Percentiles rank a stretch among this genome's conserved stretches.
Evolutionary conservation across 2,888 invertebrate species (phyloP).

Genomic region (Bedellia somnulentella): DNA sequence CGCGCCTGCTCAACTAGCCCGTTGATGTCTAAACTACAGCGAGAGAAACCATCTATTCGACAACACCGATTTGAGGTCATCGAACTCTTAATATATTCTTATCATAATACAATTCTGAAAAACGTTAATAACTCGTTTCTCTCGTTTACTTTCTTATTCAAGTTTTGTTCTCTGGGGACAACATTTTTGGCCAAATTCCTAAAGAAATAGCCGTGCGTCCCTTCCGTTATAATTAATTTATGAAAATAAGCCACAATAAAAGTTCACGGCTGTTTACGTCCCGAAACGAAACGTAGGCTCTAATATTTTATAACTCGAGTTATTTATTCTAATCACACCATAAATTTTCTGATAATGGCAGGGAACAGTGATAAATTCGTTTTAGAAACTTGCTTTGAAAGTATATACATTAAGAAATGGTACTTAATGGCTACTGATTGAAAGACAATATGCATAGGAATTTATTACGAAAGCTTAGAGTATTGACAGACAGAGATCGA

Average conservation of each 20-base stretch:
- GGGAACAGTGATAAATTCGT: too few species aligned
- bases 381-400: too few species aligned
- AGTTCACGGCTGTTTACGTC: neutral
- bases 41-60: too few species aligned
- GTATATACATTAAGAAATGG: too few species aligned
- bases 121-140: too few species aligned
- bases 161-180: too few species aligned
- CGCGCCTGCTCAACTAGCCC: slow-evolving; percentile 9
- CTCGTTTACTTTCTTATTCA: too few species aligned
- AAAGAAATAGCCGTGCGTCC: too few species aligned
- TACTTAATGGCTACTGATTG: too few species aligned
- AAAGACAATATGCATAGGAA: too few species aligned
- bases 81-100: slow-evolving; percentile 2
- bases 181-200: too few species aligned
- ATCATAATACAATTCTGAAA: neutral
- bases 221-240: neutral
- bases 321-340: slow-evolving; percentile 1
- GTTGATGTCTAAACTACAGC: slow-evolving; percentile 34
- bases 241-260: neutral
- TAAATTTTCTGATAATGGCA: slow-evolving; percentile 2
- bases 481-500: too few species aligned
- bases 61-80: slow-evolving; percentile 3
- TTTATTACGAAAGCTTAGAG: slow-evolving; percentile 3
- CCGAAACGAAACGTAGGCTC: neutral
- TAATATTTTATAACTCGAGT: neutral